Evolutionary conservation across 2,888 invertebrate species (phyloP), one percentile per base, ranked within the genome.

Genomic region (Sipha maydis): DNA sequence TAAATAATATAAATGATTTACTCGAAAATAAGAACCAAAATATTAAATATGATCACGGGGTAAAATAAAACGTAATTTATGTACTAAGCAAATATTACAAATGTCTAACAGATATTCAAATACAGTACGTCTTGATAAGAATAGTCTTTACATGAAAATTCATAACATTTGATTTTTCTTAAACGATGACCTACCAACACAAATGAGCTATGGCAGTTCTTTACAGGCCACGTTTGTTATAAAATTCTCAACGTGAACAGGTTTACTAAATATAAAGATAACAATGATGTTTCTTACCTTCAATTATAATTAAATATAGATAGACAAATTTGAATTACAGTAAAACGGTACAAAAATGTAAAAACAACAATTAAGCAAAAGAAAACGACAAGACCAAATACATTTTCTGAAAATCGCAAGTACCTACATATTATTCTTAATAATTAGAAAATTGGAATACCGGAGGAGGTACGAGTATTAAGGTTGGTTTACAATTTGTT

Each of bases 401-500:
- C 5, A 71, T 21, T 1, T 14, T 19, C 19, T 34, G 28, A 41
- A 17, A 48, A 14, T 11, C 11, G 8, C 41, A 25, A 14, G 17
- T 38, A n/a, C 8, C 41, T 7, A 83, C 54, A 11, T 48, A 9
- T 7, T 38, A 1, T 28, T 3, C 11, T 31, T 34, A 38, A 17
- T 25, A n/a, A 83, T 71, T 54, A 69, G 8, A 25, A 34, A 71
- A 71, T 73, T 1, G n/a, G 21, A 84, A 76, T 76, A 67, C 76
- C 76, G 56, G 25, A 67, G 31, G 38, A 56, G 41, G 31, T 67
- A 41, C 3, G 41, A 56, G 25, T 8, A 61, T 31, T 67, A 76
- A 84, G 76, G 76, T 84, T 61, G 31, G 75, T 21, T 75, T 34
- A 67, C 25, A 67, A 75, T 28, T 85, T 85, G 84, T 85, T 85